Evolutionary conservation across 2,888 invertebrate species (phyloP), one percentile per base, ranked within the genome.

Genomic region (Hypomecis atomaria): DNA sequence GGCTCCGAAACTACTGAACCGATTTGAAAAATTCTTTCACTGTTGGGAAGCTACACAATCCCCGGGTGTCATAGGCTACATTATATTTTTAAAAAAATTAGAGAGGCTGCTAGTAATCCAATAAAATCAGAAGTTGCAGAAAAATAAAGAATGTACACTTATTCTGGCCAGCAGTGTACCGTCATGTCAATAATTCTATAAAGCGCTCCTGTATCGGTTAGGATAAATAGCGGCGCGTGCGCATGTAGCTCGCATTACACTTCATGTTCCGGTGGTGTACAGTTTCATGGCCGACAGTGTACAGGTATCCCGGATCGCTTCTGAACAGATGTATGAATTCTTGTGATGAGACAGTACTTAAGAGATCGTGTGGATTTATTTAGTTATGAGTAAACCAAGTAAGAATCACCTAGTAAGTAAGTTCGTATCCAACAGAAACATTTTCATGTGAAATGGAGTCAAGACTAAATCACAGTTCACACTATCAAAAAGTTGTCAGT

Each of bases 141-240:
- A 45, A 33, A 36, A 6, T n/a, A 34, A 4, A 43, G 9, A 34
- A 44, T 40, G 59, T 59, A 37, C 48, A 34, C 11, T 53, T 66
- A 59, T 66, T 9, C 3, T 42, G 52, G 44, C 64, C 50, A 42
- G 48, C 53, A 67, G 49, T 71, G 61, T 67, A 71, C 56, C 49
- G 36, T 56, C 43, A 61, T 55, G 49, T 45, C 65, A 62, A 71
- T 72, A 75, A 76, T 74, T 77, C 73, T 74, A 72, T 70, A 71
- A 63, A 69, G 66, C 73, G 83, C 85, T 86, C 74, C 85, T 76
- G 84, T 79, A 74, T 75, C 73, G 74, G 65, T 62, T 45, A 65
- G 76, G 76, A 79, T 81, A 78, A 79, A 84, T 77, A 74, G 71
- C 75, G 73, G 78, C 81, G 75, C 79, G 80, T 82, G 85, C 69